phyloP scores from a whole-genome alignment of 1,140 invertebrate genomes.

The Paraescarpia echinospica region DNA sequence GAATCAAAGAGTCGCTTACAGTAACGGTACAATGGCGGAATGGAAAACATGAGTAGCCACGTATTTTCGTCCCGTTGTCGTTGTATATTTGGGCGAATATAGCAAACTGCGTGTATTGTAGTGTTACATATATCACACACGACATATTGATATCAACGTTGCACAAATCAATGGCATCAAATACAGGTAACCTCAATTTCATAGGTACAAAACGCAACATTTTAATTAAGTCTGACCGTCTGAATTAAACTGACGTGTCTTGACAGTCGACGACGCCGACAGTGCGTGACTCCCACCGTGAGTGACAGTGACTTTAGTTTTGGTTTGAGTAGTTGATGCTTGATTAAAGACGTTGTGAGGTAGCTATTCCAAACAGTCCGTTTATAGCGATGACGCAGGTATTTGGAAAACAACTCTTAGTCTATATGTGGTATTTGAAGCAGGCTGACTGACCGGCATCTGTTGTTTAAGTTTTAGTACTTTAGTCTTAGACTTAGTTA shows the following conservation, averaged over 20 bases:
- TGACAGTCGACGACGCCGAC: neutral
- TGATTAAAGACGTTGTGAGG: neutral
- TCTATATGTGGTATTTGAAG: no score
- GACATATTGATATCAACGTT: neutral
- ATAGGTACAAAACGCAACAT: neutral
- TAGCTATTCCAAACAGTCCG: neutral
- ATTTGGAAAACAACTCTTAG: no score
- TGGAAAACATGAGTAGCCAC: conserved; percentile 4
- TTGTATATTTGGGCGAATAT: neutral
- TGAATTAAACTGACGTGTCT: neutral
- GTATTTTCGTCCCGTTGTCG: neutral
- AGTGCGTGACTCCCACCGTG: no score
- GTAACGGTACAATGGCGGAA: neutral
- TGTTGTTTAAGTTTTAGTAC: no score
- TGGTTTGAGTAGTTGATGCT: neutral
- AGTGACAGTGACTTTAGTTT: neutral
- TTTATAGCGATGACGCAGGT: neutral
- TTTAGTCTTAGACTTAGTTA: no score
- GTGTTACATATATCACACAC: neutral
- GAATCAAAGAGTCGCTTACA: neutral
- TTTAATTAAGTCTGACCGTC: neutral
- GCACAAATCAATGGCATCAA: neutral
- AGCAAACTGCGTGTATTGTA: neutral
- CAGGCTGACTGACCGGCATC: no score
- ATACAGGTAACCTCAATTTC: neutral